Conservation (phyloP, 1,140 invertebrate genomes). For the Proales similis region DNA sequence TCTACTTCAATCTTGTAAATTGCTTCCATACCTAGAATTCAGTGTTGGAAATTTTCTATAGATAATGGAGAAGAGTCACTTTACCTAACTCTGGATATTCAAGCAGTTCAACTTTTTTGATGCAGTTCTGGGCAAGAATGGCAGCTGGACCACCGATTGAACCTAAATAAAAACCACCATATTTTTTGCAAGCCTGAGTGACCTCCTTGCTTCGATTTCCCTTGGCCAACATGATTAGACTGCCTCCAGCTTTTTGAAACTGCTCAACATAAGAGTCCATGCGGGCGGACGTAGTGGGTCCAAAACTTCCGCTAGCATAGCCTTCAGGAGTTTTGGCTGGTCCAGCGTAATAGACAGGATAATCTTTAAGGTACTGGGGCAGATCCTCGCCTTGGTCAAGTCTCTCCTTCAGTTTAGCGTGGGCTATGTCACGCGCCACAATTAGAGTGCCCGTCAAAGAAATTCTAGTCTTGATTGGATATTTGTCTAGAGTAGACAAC, state of each 20-base stretch:
- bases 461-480: constrained; percentile 50
- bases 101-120: constrained; percentile 53
- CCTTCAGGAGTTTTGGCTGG: constrained; percentile 53
- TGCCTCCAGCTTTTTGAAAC: constrained; percentile 52
- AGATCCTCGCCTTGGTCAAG: constrained; percentile 47
- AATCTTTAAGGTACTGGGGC: constrained; percentile 52
- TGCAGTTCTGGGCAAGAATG: constrained; percentile 53
- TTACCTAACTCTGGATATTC: constrained; percentile 54
- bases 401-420: constrained; percentile 52
- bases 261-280: constrained; percentile 54
- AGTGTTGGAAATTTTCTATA: neutral
- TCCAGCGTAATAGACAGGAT: constrained; percentile 54
- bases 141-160: constrained; percentile 54
- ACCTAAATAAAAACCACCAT: constrained; percentile 54
- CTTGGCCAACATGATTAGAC: constrained; percentile 54
- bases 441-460: constrained; percentile 50
- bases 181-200: constrained; percentile 50
- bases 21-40: constrained; percentile 50
- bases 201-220: constrained; percentile 53
- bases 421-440: constrained; percentile 53
- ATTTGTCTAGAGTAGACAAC: constrained; percentile 43
- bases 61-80: neutral
- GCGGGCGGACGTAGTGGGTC: constrained; percentile 53
- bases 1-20: constrained; percentile 53
- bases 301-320: constrained; percentile 53